Evolutionary conservation across 1,140 invertebrate species (phyloP), one percentile per base, ranked within the genome.

Genomic region (Druon quercuslanigerum): DNA sequence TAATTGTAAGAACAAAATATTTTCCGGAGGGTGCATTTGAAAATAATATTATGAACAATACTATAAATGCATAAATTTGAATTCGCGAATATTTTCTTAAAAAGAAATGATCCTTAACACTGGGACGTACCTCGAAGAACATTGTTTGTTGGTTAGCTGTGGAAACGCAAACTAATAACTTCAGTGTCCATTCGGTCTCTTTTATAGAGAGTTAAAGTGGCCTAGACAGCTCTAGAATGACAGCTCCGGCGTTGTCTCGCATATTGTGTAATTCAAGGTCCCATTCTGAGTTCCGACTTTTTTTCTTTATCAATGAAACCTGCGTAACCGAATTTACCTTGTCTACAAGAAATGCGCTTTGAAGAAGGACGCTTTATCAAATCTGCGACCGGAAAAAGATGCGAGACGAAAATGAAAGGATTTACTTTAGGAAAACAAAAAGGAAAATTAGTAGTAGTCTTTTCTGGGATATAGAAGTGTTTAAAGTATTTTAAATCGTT

Each of bases 241-340:
- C 80, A 79, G 80, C 72, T 76, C 79, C 70, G 75, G 78, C 77
- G 82, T 66, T 80, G 79, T 84, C 77, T 80, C 73, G 56, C 77
- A 20, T 77, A 80, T 89, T 89, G 86, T 86, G 85, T 83, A 87
- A 87, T 88, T 87, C 87, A 88, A 88, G 87, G 86, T 86, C 85
- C 79, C 77, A 75, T 72, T 57, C 25, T 33, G 25, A 33, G 25
- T 33, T 33, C 25, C 5, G 25, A 33, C 25, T 81, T 80, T 86
- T 86, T 84, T 85, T 82, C 79, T 78, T 82, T 72, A 79, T 86
- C 82, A 83, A 84, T 83, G 82, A 83, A 82, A 82, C 80, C 78
- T 40, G 72, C 72, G 72, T 72, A 71, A 77, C 73, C 75, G 71
- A 66, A 66, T 40, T 25, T 66, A 75, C n/a, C 52, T 72, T 71